A percentile compares a stretch with the other conserved stretches of the same genome.
Evolutionary conservation across 2,797 vertebrate species (phyloP).

Genomic region (Babyrousa celebensis): DNA sequence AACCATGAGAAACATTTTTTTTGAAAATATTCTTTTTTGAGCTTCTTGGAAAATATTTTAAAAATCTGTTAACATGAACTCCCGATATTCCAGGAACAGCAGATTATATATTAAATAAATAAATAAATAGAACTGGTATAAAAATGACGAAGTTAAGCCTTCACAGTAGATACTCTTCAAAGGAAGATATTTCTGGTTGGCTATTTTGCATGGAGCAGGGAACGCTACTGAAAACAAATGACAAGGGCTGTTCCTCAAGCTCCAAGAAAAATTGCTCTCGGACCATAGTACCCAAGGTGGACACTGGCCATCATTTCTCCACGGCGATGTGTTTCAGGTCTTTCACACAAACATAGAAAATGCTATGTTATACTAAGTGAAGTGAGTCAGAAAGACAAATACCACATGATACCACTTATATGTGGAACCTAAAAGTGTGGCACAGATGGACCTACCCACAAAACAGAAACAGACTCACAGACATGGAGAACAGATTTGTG

Average conservation of each 20-base stretch:
- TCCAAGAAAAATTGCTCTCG: neutral
- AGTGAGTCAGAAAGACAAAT: too few species aligned
- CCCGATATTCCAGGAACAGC: slow-evolving; percentile 13
- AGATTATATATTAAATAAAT: neutral
- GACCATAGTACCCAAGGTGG: neutral
- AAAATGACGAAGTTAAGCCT: neutral
- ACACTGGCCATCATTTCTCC: slow-evolving; percentile 38
- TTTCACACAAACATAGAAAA: slow-evolving; percentile 70
- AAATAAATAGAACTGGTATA: neutral
- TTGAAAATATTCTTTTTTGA: slow-evolving; percentile 29
- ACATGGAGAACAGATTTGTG: too few species aligned
- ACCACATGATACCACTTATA: too few species aligned
- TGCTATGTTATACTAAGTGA: neutral
- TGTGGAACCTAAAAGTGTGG: too few species aligned
- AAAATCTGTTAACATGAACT: slow-evolving; percentile 32
- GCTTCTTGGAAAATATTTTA: slow-evolving; percentile 38
- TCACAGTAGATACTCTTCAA: neutral
- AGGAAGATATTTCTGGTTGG: neutral
- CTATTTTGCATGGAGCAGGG: neutral
- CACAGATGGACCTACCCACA: too few species aligned
- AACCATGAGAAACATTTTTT: slow-evolving; percentile 5
- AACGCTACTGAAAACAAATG: slow-evolving; percentile 41
- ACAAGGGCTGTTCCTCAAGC: neutral
- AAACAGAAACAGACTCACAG: too few species aligned
- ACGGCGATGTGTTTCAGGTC: slow-evolving; percentile 40